A percentile compares a stretch with the other conserved stretches of the same genome.
These are phyloP conservation scores for Drosophila littoralis DNA, from an alignment of 1,140 invertebrate species.

Conservation along the genomic window DNA sequence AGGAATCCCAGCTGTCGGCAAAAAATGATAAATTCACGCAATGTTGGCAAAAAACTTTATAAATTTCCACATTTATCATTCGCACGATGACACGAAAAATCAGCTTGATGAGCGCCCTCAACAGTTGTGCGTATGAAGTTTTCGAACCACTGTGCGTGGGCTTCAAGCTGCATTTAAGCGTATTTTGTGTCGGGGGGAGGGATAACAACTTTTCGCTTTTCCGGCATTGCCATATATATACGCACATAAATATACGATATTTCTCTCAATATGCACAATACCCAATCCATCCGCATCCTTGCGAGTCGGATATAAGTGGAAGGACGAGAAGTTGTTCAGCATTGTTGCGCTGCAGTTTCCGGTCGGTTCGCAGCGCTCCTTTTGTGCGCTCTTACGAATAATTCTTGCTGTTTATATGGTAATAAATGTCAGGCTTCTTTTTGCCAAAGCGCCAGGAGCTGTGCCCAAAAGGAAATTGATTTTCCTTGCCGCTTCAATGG, in stretches of 20 bases:
- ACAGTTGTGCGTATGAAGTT: background rate
- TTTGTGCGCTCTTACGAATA: constrained; percentile 58
- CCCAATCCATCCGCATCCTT: constrained; percentile 30
- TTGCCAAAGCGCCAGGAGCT: constrained; percentile 28
- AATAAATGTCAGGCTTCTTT: constrained; percentile 76
- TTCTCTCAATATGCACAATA: constrained; percentile 63
- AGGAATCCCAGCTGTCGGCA: constrained; percentile 10
- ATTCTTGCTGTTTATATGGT: constrained; percentile 75
- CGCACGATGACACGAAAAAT: constrained; percentile 4
- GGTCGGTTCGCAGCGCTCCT: constrained; percentile 41
- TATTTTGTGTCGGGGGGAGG: constrained; percentile 42
- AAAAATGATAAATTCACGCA: constrained; percentile 20
- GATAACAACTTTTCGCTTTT: constrained; percentile 61
- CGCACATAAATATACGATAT: constrained; percentile 46
- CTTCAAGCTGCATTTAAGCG: constrained; percentile 60
- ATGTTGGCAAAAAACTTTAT: background rate
- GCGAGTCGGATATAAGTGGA: background rate
- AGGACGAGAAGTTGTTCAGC: constrained; percentile 24
- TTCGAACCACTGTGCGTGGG: constrained; percentile 31
- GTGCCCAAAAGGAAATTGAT: constrained; percentile 68
- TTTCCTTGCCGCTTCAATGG: constrained; percentile 67
- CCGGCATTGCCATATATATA: constrained; percentile 53
- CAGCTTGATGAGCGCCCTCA: background rate
- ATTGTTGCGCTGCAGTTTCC: constrained; percentile 74
- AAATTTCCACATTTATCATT: constrained; percentile 28